These are phyloP conservation scores for Ricordea florida DNA, from an alignment of 92 coral and sea anemone species.

Conservation along the genomic window DNA sequence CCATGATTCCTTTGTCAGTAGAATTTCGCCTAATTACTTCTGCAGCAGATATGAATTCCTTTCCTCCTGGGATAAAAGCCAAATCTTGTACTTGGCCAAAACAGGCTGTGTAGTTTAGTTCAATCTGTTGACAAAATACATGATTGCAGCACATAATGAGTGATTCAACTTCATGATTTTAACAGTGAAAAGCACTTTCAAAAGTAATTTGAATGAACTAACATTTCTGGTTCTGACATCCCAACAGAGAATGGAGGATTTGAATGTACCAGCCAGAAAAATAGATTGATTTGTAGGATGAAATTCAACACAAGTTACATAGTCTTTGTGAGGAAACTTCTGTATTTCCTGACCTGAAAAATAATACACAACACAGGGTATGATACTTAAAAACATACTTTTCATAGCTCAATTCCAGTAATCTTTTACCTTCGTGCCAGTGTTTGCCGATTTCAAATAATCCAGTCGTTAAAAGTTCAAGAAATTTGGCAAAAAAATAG, in stretches of 20 bases:
- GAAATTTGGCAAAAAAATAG: too few relatives aligned
- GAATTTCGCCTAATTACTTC: slow-evolving; percentile 89
- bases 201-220: background rate
- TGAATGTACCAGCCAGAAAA: slow-evolving; percentile 83
- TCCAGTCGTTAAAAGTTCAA: too few relatives aligned
- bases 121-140: slow-evolving; percentile 33
- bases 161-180: background rate
- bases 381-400: background rate
- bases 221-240: slow-evolving; percentile 83
- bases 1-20: slow-evolving; percentile 99
- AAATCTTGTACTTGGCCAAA: slow-evolving; percentile 97
- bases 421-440: background rate
- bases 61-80: slow-evolving; percentile 79
- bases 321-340: slow-evolving; percentile 70
- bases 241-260: slow-evolving; percentile 91
- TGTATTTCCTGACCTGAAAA: slow-evolving; percentile 64
- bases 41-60: slow-evolving; percentile 92
- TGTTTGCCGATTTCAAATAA: background rate
- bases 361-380: background rate
- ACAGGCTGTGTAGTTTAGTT: slow-evolving; percentile 75
- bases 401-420: background rate
- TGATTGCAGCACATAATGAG: background rate
- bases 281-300: slow-evolving; percentile 74
- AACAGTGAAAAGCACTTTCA: background rate
- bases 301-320: slow-evolving; percentile 86